Percentiles rank a stretch among this genome's conserved stretches.
These are phyloP conservation scores for Drosophila acutilabella DNA, from an alignment of 2,888 invertebrate genomes.

Conservation along the genomic window DNA sequence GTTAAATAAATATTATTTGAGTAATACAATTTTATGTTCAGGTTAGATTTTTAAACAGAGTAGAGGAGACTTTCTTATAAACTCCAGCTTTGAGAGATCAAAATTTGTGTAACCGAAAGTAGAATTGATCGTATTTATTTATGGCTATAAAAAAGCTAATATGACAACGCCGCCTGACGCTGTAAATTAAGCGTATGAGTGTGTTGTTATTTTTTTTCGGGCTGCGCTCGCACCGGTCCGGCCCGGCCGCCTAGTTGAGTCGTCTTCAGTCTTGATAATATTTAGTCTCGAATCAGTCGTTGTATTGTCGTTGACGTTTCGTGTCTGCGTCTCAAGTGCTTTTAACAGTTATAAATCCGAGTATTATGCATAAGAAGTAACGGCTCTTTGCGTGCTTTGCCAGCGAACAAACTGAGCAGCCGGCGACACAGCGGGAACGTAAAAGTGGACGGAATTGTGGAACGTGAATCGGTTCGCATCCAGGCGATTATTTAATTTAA, in stretches of 20 bases:
- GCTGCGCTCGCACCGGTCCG: conserved; percentile 47
- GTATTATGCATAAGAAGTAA: conserved; percentile 48
- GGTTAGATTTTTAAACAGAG: too few species aligned
- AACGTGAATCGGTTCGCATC: conserved; percentile 27
- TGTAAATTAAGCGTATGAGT: conserved; percentile 60
- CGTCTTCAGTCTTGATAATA: conserved; percentile 75
- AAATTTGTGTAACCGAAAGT: too few species aligned
- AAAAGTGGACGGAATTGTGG: not conserved
- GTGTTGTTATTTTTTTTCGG: conserved; percentile 34
- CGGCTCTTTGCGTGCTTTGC: conserved; percentile 69
- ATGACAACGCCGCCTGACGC: conserved; percentile 11
- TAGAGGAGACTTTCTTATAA: too few species aligned
- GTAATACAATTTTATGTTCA: too few species aligned
- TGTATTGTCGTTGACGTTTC: conserved; percentile 24
- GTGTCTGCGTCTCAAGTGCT: conserved; percentile 36
- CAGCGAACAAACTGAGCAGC: conserved; percentile 31
- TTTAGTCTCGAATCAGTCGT: conserved; percentile 48
- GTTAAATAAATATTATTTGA: too few species aligned
- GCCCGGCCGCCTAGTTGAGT: conserved; percentile 12
- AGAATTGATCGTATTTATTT: too few species aligned
- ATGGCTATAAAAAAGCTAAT: too few species aligned
- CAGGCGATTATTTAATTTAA: conserved; percentile 63
- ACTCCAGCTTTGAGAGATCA: too few species aligned
- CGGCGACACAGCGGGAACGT: not conserved
- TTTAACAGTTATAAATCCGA: conserved; percentile 33